Conservation (phyloP, 2,797 vertebrate species). For the Sebastes steindachneri region DNA sequence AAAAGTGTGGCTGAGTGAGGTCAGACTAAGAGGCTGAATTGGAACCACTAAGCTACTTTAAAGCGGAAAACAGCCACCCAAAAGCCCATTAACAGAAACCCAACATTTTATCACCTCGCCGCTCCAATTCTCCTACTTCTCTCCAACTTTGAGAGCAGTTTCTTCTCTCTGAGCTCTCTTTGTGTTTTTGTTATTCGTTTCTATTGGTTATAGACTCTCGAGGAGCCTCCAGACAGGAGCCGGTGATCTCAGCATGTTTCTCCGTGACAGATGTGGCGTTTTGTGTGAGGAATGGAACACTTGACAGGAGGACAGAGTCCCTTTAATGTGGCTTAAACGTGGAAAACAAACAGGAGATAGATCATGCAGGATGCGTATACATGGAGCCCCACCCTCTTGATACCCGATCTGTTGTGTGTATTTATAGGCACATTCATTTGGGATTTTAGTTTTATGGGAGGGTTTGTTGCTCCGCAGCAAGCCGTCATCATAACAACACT, state of each 20-base stretch:
- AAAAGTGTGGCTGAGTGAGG: constrained; percentile 35
- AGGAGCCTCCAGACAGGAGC: constrained; percentile 20
- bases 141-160: constrained; percentile 8
- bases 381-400: constrained; percentile 14
- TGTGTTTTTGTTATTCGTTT: constrained; percentile 49
- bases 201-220: constrained; percentile 21
- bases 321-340: constrained; percentile 31
- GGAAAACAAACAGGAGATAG: constrained; percentile 51
- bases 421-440: constrained; percentile 55
- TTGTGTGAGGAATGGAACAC: constrained; percentile 37
- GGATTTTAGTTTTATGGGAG: constrained; percentile 46
- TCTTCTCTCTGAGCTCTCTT: constrained; percentile 4
- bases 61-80: constrained; percentile 37
- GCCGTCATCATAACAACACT: constrained; percentile 40
- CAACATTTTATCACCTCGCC: constrained; percentile 37
- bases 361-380: constrained; percentile 38
- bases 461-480: constrained; percentile 50
- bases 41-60: constrained; percentile 37
- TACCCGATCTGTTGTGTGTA: constrained; percentile 45
- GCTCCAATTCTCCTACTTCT: constrained; percentile 4
- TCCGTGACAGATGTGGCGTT: constrained; percentile 32
- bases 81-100: constrained; percentile 43
- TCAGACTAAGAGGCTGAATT: constrained; percentile 50
- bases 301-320: constrained; percentile 24
- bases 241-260: constrained; percentile 34